Conservation (phyloP, 2,797 vertebrate species). For the Micropoecilia bifurca region DNA sequence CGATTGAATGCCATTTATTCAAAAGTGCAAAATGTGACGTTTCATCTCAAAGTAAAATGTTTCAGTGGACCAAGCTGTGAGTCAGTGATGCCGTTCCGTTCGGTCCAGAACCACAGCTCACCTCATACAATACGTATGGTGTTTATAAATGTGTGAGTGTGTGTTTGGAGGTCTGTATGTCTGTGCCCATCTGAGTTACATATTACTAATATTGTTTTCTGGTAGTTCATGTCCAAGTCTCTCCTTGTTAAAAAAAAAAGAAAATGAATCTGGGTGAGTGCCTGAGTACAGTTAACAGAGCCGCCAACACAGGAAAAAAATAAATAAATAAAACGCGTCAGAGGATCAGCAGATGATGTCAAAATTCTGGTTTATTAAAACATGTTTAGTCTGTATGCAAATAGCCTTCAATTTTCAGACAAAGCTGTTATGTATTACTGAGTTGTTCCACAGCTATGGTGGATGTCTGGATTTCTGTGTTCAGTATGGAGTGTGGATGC, state of each 20-base stretch:
- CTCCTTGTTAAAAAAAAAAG: constrained; percentile 20
- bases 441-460: constrained; percentile 46
- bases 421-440: constrained; percentile 26
- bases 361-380: constrained; percentile 39
- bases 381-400: constrained; percentile 39
- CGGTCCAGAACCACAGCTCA: constrained; percentile 33
- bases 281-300: constrained; percentile 42
- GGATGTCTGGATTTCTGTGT: constrained; percentile 75
- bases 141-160: constrained; percentile 32
- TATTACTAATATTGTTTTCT: constrained; percentile 43
- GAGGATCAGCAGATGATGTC: constrained; percentile 46
- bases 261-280: constrained; percentile 52
- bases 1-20: constrained; percentile 48
- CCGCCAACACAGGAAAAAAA: constrained; percentile 27
- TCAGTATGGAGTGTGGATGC: constrained; percentile 75
- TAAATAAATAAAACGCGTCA: neutral
- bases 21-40: constrained; percentile 26
- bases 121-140: constrained; percentile 36
- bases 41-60: constrained; percentile 39
- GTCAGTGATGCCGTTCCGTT: constrained; percentile 27
- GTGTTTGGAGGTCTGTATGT: constrained; percentile 28
- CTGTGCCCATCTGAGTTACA: constrained; percentile 31
- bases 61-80: constrained; percentile 42
- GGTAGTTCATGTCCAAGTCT: constrained; percentile 47
- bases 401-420: constrained; percentile 32